These are phyloP conservation scores for Hoplostethus mediterraneus DNA, from an alignment of 2,797 vertebrate genomes.

Conservation along the genomic window DNA sequence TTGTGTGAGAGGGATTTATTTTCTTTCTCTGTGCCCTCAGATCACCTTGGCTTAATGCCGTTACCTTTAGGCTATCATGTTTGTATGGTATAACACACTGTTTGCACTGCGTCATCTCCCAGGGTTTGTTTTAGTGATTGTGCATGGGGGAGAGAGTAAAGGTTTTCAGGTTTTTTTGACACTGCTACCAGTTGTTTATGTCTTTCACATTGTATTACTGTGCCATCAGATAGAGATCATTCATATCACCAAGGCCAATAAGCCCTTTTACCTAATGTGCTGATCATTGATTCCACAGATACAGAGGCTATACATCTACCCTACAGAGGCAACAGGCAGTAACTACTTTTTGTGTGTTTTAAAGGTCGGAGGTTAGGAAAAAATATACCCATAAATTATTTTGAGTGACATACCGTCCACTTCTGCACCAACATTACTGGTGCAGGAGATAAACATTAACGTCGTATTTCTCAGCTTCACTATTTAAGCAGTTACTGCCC, in stretches of 20 bases:
- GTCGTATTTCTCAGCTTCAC: background rate
- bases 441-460: too few relatives aligned
- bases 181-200: background rate
- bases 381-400: too few relatives aligned
- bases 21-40: slow-evolving; percentile 43
- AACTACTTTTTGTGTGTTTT: slow-evolving; percentile 13
- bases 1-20: slow-evolving; percentile 47
- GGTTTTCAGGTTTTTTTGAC: background rate
- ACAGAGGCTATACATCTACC: slow-evolving; percentile 20
- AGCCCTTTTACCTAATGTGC: slow-evolving; percentile 49
- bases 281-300: slow-evolving; percentile 56
- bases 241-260: background rate
- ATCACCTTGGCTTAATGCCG: slow-evolving; percentile 64
- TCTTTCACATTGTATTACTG: background rate
- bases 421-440: too few relatives aligned
- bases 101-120: background rate
- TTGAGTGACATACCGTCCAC: too few relatives aligned
- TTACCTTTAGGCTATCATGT: slow-evolving; percentile 44
- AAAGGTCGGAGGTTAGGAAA: too few relatives aligned
- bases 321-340: slow-evolving; percentile 22
- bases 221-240: background rate
- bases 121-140: background rate
- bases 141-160: background rate
- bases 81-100: background rate
- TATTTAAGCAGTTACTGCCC: background rate